These are phyloP conservation scores for Amphiduros pacificus DNA, from an alignment of 2,888 invertebrate species.

Conservation along the genomic window DNA sequence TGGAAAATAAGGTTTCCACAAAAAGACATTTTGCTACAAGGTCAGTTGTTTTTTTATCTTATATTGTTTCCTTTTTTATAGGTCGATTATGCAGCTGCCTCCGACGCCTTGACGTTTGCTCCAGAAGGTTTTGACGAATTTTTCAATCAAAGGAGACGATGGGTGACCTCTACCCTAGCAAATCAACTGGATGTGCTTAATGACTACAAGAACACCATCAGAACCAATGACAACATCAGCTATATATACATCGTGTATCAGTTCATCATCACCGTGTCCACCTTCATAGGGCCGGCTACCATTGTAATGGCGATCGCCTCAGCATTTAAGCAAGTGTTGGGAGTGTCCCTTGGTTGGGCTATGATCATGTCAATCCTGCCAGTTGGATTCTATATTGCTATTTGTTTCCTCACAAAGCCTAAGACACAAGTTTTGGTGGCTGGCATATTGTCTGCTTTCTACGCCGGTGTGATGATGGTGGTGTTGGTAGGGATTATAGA, in stretches of 20 bases:
- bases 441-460: slow-evolving; percentile 69
- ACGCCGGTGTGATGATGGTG: slow-evolving; percentile 61
- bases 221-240: slow-evolving; percentile 42
- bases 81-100: slow-evolving; percentile 97
- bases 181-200: slow-evolving; percentile 87
- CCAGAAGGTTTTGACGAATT: slow-evolving; percentile 75
- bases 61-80: too few relatives aligned
- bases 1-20: too few relatives aligned
- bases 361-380: slow-evolving; percentile 29
- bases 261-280: slow-evolving; percentile 34
- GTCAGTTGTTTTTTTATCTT: too few relatives aligned
- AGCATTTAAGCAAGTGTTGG: slow-evolving; percentile 24
- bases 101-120: slow-evolving; percentile 96
- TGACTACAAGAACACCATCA: slow-evolving; percentile 35
- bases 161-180: slow-evolving; percentile 98
- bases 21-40: too few relatives aligned
- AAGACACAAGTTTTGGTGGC: slow-evolving; percentile 43
- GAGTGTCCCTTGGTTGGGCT: slow-evolving; percentile 12
- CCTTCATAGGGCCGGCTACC: slow-evolving; percentile 34
- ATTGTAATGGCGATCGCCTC: slow-evolving; percentile 33
- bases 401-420: slow-evolving; percentile 38
- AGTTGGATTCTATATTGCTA: slow-evolving; percentile 34
- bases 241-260: slow-evolving; percentile 43
- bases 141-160: slow-evolving; percentile 94
- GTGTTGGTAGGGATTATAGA: slow-evolving; percentile 48